A percentile compares a stretch with the other conserved stretches of the same genome.
Evolutionary conservation across 1,140 invertebrate species (phyloP).

Genomic region (Chionoecetes opilio): DNA sequence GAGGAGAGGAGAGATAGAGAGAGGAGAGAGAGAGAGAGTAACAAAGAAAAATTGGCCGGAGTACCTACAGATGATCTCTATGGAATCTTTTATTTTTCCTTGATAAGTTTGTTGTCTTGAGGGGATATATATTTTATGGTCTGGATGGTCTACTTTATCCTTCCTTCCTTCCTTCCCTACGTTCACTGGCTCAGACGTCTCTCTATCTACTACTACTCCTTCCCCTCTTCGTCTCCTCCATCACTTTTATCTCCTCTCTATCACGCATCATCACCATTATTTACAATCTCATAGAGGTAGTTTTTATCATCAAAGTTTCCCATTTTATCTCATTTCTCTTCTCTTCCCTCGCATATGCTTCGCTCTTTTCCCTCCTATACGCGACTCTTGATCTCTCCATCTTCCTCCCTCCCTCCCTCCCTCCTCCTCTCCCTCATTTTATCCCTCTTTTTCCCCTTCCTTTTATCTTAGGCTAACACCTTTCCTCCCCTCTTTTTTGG

Average conservation of each 20-base stretch:
- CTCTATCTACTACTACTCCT: not conserved
- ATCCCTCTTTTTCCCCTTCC: not conserved
- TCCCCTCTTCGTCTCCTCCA: not conserved
- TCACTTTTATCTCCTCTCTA: conserved; percentile 6
- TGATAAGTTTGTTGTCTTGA: not conserved
- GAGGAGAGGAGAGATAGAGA: not conserved
- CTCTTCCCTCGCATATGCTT: not conserved
- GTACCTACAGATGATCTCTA: not conserved
- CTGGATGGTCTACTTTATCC: not conserved
- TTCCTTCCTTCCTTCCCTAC: too few species aligned
- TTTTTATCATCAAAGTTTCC: conserved; percentile 21
- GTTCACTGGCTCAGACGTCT: not conserved
- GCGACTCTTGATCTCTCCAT: not conserved
- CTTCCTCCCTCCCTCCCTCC: not conserved
- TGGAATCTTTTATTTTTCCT: not conserved
- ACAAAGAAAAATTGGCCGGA: not conserved
- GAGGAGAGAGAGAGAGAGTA: conserved; percentile 13
- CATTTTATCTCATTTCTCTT: not conserved
- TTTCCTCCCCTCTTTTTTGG: not conserved
- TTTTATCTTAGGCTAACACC: conserved; percentile 29
- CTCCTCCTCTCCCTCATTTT: not conserved
- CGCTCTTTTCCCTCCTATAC: not conserved
- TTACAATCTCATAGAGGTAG: not conserved
- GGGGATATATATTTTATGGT: not conserved
- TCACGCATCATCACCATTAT: not conserved